Evolutionary conservation across 1,140 invertebrate genomes (phyloP).

Genomic region (Ladona fulva): DNA sequence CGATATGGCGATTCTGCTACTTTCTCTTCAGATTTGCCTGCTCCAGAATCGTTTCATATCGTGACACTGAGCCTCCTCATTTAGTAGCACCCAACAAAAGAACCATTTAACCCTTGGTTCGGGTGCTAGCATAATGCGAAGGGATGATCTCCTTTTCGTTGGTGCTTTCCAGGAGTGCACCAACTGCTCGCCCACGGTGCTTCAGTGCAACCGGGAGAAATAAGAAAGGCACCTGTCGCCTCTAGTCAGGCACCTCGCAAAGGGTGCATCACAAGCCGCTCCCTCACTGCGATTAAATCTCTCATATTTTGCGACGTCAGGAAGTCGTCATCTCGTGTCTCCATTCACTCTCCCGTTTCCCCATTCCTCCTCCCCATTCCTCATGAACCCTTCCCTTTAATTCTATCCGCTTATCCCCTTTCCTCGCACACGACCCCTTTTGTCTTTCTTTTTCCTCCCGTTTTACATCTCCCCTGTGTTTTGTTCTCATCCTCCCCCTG

Average conservation of each 20-base stretch:
- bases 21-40: no score
- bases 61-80: no score
- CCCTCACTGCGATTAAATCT: background rate
- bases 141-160: background rate
- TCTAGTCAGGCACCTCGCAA: background rate
- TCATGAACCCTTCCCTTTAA: background rate
- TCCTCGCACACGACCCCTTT: no score
- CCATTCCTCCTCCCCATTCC: background rate
- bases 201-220: background rate
- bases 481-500: no score
- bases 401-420: no score
- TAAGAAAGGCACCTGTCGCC: background rate
- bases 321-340: background rate
- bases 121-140: background rate
- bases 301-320: constrained; percentile 8
- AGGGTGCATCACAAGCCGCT: background rate
- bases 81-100: no score
- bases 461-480: no score
- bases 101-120: background rate
- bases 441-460: no score
- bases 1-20: no score
- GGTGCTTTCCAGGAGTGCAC: background rate
- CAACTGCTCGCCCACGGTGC: background rate
- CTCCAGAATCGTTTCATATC: no score
- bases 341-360: background rate